Evolutionary conservation across 2,797 vertebrate genomes (phyloP), one percentile per base, ranked within the genome.

Genomic region (Ctenopoma kingsleyae): DNA sequence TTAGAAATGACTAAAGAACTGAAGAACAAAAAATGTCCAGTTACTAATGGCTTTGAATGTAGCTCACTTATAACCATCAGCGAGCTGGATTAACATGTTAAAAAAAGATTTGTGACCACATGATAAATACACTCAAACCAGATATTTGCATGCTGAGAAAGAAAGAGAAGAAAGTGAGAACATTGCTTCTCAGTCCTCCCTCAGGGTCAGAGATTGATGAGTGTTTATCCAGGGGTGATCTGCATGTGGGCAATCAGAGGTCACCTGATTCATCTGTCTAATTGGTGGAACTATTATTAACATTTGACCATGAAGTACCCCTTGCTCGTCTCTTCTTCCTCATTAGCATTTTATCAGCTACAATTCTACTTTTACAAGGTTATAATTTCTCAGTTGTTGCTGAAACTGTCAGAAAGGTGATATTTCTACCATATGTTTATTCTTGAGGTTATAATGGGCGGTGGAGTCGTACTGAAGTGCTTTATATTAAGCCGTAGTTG

Each of bases 231-330:
- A 32, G 44, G 58, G 67, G 44, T 52, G 44, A 74, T 53, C 30
- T 48, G 35, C 64, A 53, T 32, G 30, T 19, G 17, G 19, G 22
- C 23, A 62, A 44, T 52, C 27, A 47, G 12, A 10, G 40, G 32
- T 71, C 43, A 55, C 43, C 19, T 53, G 32, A 71, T 46, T 55
- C 20, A 43, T 61, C 19, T 20, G 27, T 52, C 48, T 76, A 69
- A 80, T 57, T 56, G 61, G 23, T 63, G 41, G 49, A 53, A 50
- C 41, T 36, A 54, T 77, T 66, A 73, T 71, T 64, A 63, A 72
- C 50, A 71, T 73, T 41, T 66, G 58, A 77, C 59, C 23, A 12
- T 43, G 36, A 23, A 52, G 43, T 49, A 17, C 5, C n/a, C 12
- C 56, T 62, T 20, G 16, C 60, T 50, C 13, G 32, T 62, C 22